Evolutionary conservation across 1,140 invertebrate genomes (phyloP).

Genomic region (Drosophila sproati): DNA sequence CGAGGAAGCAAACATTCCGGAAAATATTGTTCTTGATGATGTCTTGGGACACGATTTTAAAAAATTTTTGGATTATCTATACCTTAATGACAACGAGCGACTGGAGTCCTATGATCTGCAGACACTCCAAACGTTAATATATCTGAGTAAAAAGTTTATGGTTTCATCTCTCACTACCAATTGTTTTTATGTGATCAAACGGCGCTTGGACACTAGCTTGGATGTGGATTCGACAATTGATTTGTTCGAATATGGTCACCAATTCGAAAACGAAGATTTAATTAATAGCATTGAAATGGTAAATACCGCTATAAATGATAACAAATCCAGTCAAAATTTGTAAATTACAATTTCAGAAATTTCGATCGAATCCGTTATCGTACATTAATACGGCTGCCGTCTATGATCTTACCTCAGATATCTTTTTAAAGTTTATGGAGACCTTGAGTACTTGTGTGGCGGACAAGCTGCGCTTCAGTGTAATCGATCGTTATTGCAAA

Average conservation of each 20-base stretch:
- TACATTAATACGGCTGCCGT: conserved; percentile 29
- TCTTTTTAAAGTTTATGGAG: conserved; percentile 37
- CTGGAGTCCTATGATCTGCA: conserved; percentile 21
- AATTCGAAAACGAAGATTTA: conserved; percentile 32
- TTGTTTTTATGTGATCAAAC: conserved; percentile 22
- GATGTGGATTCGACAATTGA: conserved; percentile 31
- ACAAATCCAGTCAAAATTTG: background rate
- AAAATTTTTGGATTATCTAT: conserved; percentile 46
- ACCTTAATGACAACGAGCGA: conserved; percentile 33
- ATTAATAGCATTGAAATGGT: background rate
- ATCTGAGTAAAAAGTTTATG: conserved; percentile 52
- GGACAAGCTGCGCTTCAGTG: conserved; percentile 32
- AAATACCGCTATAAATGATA: background rate
- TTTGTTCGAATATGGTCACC: conserved; percentile 38
- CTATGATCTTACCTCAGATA: conserved; percentile 30
- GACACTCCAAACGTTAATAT: conserved; percentile 40
- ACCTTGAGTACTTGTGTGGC: background rate
- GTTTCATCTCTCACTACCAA: conserved; percentile 20
- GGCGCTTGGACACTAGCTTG: background rate
- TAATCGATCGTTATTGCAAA: conserved; percentile 41
- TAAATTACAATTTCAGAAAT: conserved; percentile 9
- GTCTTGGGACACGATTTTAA: conserved; percentile 38
- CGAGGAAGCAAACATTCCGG: conserved; percentile 27
- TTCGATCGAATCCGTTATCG: background rate
- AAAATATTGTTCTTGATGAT: conserved; percentile 55